Evolutionary conservation across 2,113 vertebrate genomes (phyloP).

Genomic region (Catharus minimus): DNA sequence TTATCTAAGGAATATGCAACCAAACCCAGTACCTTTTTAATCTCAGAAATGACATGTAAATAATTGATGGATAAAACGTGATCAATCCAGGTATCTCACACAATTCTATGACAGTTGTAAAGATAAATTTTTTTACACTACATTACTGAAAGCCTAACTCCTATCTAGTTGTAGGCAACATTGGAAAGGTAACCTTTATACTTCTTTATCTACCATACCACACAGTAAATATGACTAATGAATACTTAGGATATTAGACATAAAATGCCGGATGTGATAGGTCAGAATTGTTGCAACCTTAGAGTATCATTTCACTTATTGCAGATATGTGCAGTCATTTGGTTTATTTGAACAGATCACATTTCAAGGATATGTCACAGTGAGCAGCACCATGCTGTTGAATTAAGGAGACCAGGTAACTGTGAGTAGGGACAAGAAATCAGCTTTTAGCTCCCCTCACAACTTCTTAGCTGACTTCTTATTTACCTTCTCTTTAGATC

Average conservation of each 20-base stretch:
- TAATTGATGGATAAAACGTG: not conserved
- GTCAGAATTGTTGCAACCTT: not conserved
- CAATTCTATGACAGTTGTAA: not conserved
- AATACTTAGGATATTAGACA: not conserved
- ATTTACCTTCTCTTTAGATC: not conserved
- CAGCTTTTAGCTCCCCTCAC: not conserved
- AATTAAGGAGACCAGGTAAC: not conserved
- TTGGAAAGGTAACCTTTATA: not conserved
- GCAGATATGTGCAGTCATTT: not conserved
- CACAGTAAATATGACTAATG: not conserved
- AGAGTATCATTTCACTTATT: not conserved
- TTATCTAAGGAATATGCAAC: not conserved
- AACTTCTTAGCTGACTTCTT: not conserved
- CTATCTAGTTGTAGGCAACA: not conserved
- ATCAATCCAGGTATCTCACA: not conserved
- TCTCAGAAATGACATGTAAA: not conserved
- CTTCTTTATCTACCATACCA: not conserved
- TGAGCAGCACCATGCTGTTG: not conserved
- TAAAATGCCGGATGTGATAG: not conserved
- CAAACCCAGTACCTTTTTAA: not conserved
- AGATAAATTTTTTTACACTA: not conserved
- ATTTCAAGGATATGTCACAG: not conserved
- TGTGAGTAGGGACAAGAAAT: not conserved
- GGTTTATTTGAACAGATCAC: not conserved
- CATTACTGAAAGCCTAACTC: not conserved